Evolutionary conservation across 2,797 vertebrate genomes (phyloP).

Genomic region (Bradypodion ventrale): DNA sequence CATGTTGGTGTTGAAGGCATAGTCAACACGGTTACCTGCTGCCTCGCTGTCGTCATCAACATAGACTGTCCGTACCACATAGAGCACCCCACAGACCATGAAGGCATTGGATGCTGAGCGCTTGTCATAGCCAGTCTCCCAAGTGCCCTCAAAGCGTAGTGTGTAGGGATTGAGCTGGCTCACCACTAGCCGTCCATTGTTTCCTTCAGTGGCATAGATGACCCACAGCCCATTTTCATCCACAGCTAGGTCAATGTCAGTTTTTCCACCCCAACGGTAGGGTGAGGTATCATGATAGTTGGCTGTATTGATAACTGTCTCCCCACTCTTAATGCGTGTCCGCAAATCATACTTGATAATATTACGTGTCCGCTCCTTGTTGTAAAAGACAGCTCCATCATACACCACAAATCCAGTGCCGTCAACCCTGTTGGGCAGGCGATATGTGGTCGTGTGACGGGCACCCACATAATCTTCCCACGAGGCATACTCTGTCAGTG

Average conservation of each 20-base stretch:
- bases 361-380: slow-evolving; percentile 94
- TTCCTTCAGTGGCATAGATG: slow-evolving; percentile 92
- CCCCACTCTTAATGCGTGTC: slow-evolving; percentile 94
- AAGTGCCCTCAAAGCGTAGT: slow-evolving; percentile 91
- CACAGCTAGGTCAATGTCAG: slow-evolving; percentile 93
- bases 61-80: slow-evolving; percentile 90
- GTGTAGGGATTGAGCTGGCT: slow-evolving; percentile 97
- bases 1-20: slow-evolving; percentile 91
- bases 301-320: slow-evolving; percentile 91
- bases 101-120: slow-evolving; percentile 93
- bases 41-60: slow-evolving; percentile 93
- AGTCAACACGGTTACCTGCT: slow-evolving; percentile 87
- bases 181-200: slow-evolving; percentile 90
- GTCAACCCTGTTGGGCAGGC: slow-evolving; percentile 91
- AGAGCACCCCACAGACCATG: slow-evolving; percentile 94
- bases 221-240: slow-evolving; percentile 96
- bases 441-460: slow-evolving; percentile 91
- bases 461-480: slow-evolving; percentile 92
- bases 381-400: slow-evolving; percentile 94
- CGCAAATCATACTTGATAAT: slow-evolving; percentile 93
- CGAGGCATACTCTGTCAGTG: slow-evolving; percentile 90
- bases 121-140: slow-evolving; percentile 94
- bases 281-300: slow-evolving; percentile 96
- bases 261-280: slow-evolving; percentile 95
- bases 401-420: slow-evolving; percentile 95